Evolutionary conservation across 1,140 invertebrate genomes (phyloP).

Genomic region (Varroa destructor): DNA sequence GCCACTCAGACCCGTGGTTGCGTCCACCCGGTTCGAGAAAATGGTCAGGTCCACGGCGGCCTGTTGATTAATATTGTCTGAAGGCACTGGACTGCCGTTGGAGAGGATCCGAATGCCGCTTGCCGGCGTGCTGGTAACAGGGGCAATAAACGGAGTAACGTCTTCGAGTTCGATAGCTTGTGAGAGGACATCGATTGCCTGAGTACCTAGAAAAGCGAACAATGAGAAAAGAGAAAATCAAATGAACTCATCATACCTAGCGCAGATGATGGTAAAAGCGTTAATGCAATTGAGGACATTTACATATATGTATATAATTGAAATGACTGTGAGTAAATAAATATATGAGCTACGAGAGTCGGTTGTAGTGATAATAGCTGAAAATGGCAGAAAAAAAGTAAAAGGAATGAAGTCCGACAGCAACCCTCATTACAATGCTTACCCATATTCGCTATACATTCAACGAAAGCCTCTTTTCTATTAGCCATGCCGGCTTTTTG

Average conservation of each 20-base stretch:
- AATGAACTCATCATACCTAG: not conserved
- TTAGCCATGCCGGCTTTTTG: conserved; percentile 6
- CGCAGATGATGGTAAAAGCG: not conserved
- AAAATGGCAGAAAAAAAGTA: too few relatives aligned
- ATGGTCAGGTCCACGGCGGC: too few relatives aligned
- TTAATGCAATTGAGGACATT: not conserved
- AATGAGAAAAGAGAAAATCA: not conserved
- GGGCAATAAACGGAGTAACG: not conserved
- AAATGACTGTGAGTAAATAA: not conserved
- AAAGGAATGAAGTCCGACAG: too few relatives aligned
- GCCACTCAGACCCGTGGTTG: too few relatives aligned
- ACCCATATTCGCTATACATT: conserved; percentile 18
- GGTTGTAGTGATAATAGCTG: too few relatives aligned
- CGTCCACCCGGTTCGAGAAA: too few relatives aligned
- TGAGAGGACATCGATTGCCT: conserved; percentile 12
- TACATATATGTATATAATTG: not conserved
- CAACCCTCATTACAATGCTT: not conserved
- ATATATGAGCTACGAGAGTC: not conserved
- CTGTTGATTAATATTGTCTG: too few relatives aligned
- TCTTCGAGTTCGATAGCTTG: not conserved
- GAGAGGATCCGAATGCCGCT: too few relatives aligned
- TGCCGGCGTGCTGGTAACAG: not conserved
- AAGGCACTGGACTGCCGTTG: too few relatives aligned
- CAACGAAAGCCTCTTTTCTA: conserved; percentile 5
- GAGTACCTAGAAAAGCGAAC: not conserved